Conservation (phyloP, 2,888 invertebrate genomes). For the Lampropteryx suffumata region DNA sequence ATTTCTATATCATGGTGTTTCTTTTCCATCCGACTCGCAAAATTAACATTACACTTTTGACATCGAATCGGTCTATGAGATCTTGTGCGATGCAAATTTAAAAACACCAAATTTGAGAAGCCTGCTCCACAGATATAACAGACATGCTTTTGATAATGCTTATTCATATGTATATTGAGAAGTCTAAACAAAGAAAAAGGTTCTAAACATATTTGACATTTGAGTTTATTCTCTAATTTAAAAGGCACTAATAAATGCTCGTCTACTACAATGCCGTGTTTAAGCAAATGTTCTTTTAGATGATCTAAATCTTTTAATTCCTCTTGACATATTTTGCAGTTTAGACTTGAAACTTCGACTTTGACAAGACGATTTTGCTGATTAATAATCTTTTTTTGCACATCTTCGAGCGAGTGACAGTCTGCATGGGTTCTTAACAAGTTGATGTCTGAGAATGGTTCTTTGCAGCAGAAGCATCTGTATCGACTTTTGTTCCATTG, state of each 20-base stretch:
- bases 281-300: slow-evolving; percentile 50
- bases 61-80: slow-evolving; percentile 55
- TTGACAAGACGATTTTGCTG: slow-evolving; percentile 67
- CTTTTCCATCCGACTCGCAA: slow-evolving; percentile 41
- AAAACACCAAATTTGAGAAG: slow-evolving; percentile 63
- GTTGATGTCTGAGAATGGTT: slow-evolving; percentile 58
- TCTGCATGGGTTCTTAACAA: slow-evolving; percentile 54
- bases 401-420: slow-evolving; percentile 50
- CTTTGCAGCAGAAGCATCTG: slow-evolving; percentile 67
- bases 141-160: slow-evolving; percentile 67
- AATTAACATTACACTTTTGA: slow-evolving; percentile 48
- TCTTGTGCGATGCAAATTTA: slow-evolving; percentile 63
- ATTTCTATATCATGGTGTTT: slow-evolving; percentile 36
- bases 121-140: slow-evolving; percentile 70
- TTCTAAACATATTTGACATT: slow-evolving; percentile 64
- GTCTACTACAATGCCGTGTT: slow-evolving; percentile 48
- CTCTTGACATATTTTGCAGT: slow-evolving; percentile 57
- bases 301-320: slow-evolving; percentile 39
- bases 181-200: slow-evolving; percentile 54
- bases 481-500: slow-evolving; percentile 72
- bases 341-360: slow-evolving; percentile 61
- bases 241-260: slow-evolving; percentile 67
- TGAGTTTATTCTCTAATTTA: slow-evolving; percentile 51
- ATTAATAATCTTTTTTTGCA: slow-evolving; percentile 62
- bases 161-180: slow-evolving; percentile 70